Base-by-base conservation (phyloP, 2,888 invertebrate genomes). In the Tinea pellionella region DNA sequence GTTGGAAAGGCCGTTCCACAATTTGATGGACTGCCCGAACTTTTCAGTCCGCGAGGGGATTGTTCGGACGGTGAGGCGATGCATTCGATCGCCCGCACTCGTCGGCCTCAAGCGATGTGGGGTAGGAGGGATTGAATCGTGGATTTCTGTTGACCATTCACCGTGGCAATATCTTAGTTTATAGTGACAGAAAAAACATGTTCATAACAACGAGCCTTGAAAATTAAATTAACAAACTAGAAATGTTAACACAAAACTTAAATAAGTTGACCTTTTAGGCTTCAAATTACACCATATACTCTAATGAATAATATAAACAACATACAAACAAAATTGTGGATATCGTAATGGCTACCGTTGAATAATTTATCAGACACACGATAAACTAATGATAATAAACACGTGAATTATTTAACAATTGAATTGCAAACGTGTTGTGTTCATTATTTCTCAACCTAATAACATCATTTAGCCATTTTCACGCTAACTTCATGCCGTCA, bases 291-390 rank as follows among this genome's bases (percentile, higher is more conserved):
- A 47, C 13, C 47, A 2, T 15, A 37, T 2, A 9, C 16, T 15
- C 47, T 47, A 47, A 47, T n/a, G n/a, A 41, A 41, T 6, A 47
- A 15, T 15, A 47, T 16, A 2, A 8, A 8, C 15, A 47, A 47
- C 15, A 4, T 9, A 47, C 47, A 47, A 47, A 47, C 47, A 47
- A 16, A 47, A 47, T 4, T 47, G 37, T 37, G 37, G 47, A 47
- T 47, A 47, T 47, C 53, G 53, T 53, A 53, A 53, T 24, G 15
- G 57, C 57, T 15, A 15, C 42, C 15, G 41, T 16, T 67, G 69
- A 70, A 72, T 74, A 76, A 74, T 75, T 70, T 68, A 68, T 72
- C 68, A 68, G 65, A 65, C 68, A 68, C 71, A 73, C 71, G 69
- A 71, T 72, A 72, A 70, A 61, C 55, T 29, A 18, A 41, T 59